A percentile compares a stretch with the other conserved stretches of the same genome.
phyloP scores from a whole-genome alignment of 2,888 invertebrate genomes.

The Doris montereyensis region DNA sequence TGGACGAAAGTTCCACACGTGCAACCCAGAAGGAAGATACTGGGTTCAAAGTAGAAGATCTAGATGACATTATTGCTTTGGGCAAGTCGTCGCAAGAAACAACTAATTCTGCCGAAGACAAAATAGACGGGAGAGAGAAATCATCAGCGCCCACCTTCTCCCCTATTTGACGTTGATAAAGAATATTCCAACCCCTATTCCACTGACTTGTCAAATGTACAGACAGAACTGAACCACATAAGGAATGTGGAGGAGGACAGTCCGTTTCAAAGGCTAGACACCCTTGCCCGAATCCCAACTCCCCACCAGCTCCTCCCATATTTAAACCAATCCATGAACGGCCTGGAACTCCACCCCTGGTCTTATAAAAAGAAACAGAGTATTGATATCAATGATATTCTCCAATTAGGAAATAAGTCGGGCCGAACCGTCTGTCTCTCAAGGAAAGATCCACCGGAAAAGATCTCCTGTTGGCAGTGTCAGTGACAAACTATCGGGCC shows the following conservation, averaged over 20 bases:
- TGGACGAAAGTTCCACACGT: too few relatives aligned
- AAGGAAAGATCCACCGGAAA: background rate
- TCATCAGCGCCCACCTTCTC: too few relatives aligned
- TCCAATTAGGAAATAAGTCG: background rate
- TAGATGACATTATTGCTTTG: constrained; percentile 6
- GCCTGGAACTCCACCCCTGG: constrained; percentile 42
- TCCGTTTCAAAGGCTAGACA: too few relatives aligned
- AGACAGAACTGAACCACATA: too few relatives aligned
- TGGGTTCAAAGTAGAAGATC: background rate
- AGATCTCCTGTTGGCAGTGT: too few relatives aligned
- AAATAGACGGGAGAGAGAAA: too few relatives aligned
- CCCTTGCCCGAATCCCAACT: constrained; percentile 27
- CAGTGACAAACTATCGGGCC: background rate
- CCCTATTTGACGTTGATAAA: too few relatives aligned
- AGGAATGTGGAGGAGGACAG: too few relatives aligned
- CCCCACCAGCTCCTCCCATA: constrained; percentile 7
- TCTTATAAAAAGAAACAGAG: background rate
- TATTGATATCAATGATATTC: constrained; percentile 34
- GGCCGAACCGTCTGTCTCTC: background rate
- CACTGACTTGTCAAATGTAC: too few relatives aligned
- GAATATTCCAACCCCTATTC: too few relatives aligned
- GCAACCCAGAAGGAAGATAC: background rate
- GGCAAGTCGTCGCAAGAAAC: too few relatives aligned
- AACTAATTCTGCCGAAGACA: too few relatives aligned
- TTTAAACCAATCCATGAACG: background rate